Evolutionary conservation across 1,140 invertebrate genomes (phyloP), one percentile per base, ranked within the genome.

Genomic region (Lordiphosa collinella): DNA sequence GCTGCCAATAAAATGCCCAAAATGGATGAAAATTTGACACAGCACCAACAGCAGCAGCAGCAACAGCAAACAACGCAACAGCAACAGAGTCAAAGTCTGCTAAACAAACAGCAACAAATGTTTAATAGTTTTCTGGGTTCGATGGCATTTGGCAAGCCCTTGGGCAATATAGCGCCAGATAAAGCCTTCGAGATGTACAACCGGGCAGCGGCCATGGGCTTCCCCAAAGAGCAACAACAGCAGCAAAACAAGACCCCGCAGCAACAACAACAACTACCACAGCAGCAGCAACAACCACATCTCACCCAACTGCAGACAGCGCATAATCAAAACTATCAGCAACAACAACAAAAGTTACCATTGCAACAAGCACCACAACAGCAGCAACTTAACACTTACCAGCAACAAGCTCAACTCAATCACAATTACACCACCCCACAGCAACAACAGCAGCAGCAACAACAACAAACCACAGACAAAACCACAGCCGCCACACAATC

Each of bases 151-250:
- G 67, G 68, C 18, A 89, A 89, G 47, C 72, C 82, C 7, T 44
- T 88, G 40, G 85, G 85, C 3, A 84, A 82, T 32, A 88, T 89
- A 31, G 63, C 84, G n/a, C 66, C 88, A 0, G 88, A 86, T 10
- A 89, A 89, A 36, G 88, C 88, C 4, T 80, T 89, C 37, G 88
- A 88, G 35, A 88, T 89, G 80, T 89, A 88, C 29, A 89, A 89
- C 59, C 68, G 85, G 7, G 88, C 88, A 1, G 87, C 88, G 5
- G 70, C 86, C 3, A 88, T 88, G 68, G 73, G 86, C 13, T 88
- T 87, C 7, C 71, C 87, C 4, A 89, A 89, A 48, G 87, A 87
- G 11, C 11, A 11, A 9, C 12, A 88, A 71, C 49, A 54, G 16
- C 25, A 79, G 79, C 47, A 76, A 75, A 29, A 29, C 25, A 29